These are phyloP conservation scores for chimpanzee (Pan troglodytes) DNA, from an alignment of 2,113 vertebrate species.

Conservation along the genomic window NHGRI_mPanTro3-v2.1_pri NC_072404.2:72958001-72958500, in stretches of 20 bases:
- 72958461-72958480: background rate
- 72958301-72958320: background rate
- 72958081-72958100: background rate
- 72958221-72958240: background rate
- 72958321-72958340: background rate
- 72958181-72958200: background rate
- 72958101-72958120: no score
- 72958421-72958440: background rate
- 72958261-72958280: background rate
- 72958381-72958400: background rate
- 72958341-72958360: background rate
- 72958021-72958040: no score
- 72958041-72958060: background rate
- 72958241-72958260: background rate
- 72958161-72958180: background rate
- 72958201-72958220: constrained; percentile 48
- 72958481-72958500: background rate
- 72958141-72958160: no score
- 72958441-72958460: background rate
- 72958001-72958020: no score
- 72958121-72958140: no score
- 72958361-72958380: background rate
- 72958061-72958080: no score
- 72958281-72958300: background rate
- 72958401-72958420: background rate